These are phyloP conservation scores for Panulirus ornatus DNA, from an alignment of 1,140 invertebrate species.

Conservation along the genomic window DNA sequence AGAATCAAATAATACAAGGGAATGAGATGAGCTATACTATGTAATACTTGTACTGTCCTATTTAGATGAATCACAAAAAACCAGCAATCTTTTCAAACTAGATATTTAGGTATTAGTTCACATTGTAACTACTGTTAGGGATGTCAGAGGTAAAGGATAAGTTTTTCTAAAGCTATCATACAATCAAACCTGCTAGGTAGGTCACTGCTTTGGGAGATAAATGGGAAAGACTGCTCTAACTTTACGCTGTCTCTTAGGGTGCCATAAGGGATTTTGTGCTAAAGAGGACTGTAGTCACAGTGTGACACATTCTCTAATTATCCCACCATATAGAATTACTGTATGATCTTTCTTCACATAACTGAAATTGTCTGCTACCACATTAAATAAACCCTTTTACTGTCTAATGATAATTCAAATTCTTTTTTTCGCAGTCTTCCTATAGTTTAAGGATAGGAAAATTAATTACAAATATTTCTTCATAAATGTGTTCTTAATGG, in stretches of 20 bases:
- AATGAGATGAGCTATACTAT: no score
- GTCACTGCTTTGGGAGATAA: conserved; percentile 3
- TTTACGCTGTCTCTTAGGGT: conserved; percentile 8
- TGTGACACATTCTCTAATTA: no score
- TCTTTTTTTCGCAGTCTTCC: no score
- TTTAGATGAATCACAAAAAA: neutral
- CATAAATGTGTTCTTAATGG: no score
- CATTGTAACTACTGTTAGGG: neutral
- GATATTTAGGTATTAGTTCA: conserved; percentile 9
- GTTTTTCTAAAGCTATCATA: conserved; percentile 33
- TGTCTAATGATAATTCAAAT: no score
- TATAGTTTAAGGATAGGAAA: no score
- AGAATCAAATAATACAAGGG: no score
- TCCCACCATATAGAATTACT: no score
- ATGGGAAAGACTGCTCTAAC: conserved; percentile 18
- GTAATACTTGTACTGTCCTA: no score
- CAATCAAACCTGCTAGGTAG: conserved; percentile 34
- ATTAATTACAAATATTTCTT: no score
- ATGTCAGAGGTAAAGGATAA: neutral
- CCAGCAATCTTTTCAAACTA: neutral
- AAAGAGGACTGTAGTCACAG: conserved; percentile 48
- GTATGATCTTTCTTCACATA: neutral
- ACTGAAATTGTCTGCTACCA: no score
- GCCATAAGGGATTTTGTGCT: conserved; percentile 23
- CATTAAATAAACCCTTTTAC: no score